These are phyloP conservation scores for Cheilosia impressa DNA, from an alignment of 2,888 invertebrate species.

Conservation along the genomic window DNA sequence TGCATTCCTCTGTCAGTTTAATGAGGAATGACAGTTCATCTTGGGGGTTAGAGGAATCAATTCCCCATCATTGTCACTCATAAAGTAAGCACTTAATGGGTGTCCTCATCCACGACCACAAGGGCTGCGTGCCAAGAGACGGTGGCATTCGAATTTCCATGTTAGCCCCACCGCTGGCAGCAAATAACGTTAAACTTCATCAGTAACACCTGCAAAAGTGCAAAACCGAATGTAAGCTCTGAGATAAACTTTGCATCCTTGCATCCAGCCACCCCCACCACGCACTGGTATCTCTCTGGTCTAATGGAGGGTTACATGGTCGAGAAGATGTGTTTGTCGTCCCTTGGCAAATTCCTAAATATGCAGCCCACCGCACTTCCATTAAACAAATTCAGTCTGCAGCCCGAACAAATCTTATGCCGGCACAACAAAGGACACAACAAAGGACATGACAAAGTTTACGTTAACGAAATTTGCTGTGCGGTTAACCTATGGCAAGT, in stretches of 20 bases:
- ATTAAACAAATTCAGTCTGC: constrained; percentile 67
- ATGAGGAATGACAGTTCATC: constrained; percentile 61
- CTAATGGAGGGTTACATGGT: constrained; percentile 50
- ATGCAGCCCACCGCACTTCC: constrained; percentile 64
- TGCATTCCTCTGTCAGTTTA: constrained; percentile 58
- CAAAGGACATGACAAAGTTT: constrained; percentile 72
- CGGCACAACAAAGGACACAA: constrained; percentile 59
- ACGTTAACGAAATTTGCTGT: constrained; percentile 75
- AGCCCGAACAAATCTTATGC: constrained; percentile 62
- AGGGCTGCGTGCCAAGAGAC: constrained; percentile 30
- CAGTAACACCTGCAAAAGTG: constrained; percentile 74
- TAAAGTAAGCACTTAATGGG: constrained; percentile 57
- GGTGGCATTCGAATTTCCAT: constrained; percentile 66
- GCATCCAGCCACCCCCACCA: constrained; percentile 22
- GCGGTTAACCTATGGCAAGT: constrained; percentile 75
- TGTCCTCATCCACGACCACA: neutral
- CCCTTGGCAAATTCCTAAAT: constrained; percentile 53
- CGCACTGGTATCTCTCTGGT: neutral
- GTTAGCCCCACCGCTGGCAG: constrained; percentile 30
- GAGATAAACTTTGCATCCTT: constrained; percentile 69
- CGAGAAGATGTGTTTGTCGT: constrained; percentile 55
- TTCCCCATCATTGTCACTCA: constrained; percentile 63
- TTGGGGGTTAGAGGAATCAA: constrained; percentile 53
- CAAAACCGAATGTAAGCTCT: constrained; percentile 70
- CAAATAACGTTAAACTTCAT: constrained; percentile 67